These are phyloP conservation scores for Anastrepha obliqua DNA, from an alignment of 1,140 invertebrate species.

Conservation along the genomic window DNA sequence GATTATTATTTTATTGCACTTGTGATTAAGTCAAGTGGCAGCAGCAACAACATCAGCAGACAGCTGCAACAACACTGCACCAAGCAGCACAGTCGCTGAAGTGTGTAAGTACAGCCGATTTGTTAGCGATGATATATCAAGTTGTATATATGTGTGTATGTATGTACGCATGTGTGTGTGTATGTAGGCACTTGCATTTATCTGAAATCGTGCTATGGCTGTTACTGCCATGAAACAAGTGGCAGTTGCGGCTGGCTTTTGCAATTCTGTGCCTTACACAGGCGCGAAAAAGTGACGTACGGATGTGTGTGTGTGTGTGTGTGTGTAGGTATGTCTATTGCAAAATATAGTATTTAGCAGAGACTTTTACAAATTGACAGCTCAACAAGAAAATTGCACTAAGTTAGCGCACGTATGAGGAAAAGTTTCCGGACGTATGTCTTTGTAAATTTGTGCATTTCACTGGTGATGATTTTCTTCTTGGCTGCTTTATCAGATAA, in stretches of 20 bases:
- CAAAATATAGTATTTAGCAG: too few species aligned
- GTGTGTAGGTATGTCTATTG: not conserved
- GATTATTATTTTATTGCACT: slow-evolving; percentile 52
- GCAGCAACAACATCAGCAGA: slow-evolving; percentile 26
- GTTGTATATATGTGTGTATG: not conserved
- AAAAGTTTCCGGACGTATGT: too few species aligned
- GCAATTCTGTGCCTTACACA: not conserved
- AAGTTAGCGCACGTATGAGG: too few species aligned
- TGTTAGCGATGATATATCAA: not conserved
- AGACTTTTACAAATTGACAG: slow-evolving; percentile 10
- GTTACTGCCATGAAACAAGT: slow-evolving; percentile 21
- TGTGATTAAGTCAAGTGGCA: slow-evolving; percentile 54
- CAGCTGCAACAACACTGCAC: not conserved
- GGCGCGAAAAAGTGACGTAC: slow-evolving; percentile 6
- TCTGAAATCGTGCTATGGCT: slow-evolving; percentile 19
- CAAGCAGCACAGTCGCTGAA: not conserved
- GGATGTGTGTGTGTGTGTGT: not conserved
- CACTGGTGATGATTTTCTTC: too few species aligned
- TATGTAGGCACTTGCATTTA: slow-evolving; percentile 12
- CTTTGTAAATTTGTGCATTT: too few species aligned
- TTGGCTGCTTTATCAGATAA: slow-evolving; percentile 21
- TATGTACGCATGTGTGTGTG: not conserved
- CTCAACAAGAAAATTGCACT: slow-evolving; percentile 13
- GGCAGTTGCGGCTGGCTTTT: slow-evolving; percentile 8
- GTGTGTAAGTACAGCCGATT: not conserved